Base-by-base conservation (phyloP, 2,797 vertebrate species). In the Lutjanus campechanus region DNA sequence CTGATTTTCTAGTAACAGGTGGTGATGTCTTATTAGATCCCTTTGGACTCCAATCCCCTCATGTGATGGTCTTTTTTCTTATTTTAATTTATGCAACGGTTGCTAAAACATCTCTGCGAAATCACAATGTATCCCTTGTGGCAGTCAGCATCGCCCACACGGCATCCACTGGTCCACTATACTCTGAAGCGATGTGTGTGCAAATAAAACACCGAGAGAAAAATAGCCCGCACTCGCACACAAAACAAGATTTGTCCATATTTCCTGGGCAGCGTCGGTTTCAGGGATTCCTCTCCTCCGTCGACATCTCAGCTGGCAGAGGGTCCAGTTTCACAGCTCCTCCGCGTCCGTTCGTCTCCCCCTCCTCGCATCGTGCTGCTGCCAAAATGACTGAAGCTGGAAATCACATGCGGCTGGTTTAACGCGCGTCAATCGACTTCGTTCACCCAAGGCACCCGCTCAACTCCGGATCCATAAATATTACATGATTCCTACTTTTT, bases 1-100 rank as follows among this genome's bases (percentile, higher is more conserved):
- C 95, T 95, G 92, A 61, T 90, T 88, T 89, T 93, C 89, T 90
- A 67, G 89, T 94, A 96, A 95, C 95, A 96, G 95, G 95, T 96
- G 95, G 93, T 72, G 85, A 93, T 91, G 81, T 93, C 85, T 83
- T 83, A 84, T 79, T 79, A 83, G 76, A 90, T 92, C 87, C 88
- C 85, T 46, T 81, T 51, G 22, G 83, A 72, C 81, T 86, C 84
- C 83, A 36, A 89, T 90, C 84, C 86, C 29, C 83, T 86, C 69
- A 40, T 79, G 69, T 89, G 79, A 84, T 66, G 60, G 56, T 1
- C 20, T 62, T 65, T 75, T 65, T 75, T 74, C 77, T 84, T 82
- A 67, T 88, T 84, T 87, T 83, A 93, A 87, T 90, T 69, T 73
- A 89, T 89, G 89, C 90, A 89, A 82, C 79, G 91, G 80, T 82